Percentiles rank a stretch among this genome's conserved stretches.
These are phyloP conservation scores for Numenius arquata DNA, from an alignment of 2,113 vertebrate species.

Conservation along the genomic window DNA sequence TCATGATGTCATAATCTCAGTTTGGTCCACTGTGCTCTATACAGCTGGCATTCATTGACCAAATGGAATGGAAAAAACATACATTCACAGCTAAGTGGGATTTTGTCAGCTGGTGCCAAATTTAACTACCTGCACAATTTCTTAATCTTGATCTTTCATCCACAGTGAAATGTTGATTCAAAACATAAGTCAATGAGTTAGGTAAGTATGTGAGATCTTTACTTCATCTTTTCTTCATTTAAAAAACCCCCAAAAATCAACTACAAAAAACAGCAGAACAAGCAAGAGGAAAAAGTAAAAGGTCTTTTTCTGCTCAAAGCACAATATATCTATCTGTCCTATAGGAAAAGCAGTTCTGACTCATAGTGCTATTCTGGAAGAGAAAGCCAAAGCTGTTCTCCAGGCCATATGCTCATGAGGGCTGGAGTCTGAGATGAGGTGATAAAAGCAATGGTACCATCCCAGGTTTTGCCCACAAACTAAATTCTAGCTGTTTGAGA, in stretches of 20 bases:
- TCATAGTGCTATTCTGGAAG: background rate
- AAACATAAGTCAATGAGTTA: background rate
- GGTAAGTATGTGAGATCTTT: background rate
- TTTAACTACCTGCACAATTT: background rate
- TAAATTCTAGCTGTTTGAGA: background rate
- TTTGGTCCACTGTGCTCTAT: background rate
- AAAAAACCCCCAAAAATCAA: background rate
- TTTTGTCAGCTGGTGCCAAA: background rate
- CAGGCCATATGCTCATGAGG: background rate
- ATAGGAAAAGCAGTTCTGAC: background rate
- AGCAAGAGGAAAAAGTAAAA: background rate
- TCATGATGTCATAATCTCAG: background rate
- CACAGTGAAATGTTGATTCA: background rate
- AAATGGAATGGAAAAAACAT: background rate
- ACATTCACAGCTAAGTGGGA: background rate
- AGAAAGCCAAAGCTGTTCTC: background rate
- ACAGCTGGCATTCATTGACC: background rate
- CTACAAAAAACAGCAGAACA: background rate
- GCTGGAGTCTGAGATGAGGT: background rate
- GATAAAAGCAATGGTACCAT: background rate
- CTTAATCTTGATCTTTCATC: background rate
- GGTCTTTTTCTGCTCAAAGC: background rate
- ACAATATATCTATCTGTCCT: background rate
- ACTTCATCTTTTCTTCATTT: background rate
- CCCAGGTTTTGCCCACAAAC: background rate